Base-by-base conservation (phyloP, 2,888 invertebrate species). In the Priocnemis perturbator region DNA sequence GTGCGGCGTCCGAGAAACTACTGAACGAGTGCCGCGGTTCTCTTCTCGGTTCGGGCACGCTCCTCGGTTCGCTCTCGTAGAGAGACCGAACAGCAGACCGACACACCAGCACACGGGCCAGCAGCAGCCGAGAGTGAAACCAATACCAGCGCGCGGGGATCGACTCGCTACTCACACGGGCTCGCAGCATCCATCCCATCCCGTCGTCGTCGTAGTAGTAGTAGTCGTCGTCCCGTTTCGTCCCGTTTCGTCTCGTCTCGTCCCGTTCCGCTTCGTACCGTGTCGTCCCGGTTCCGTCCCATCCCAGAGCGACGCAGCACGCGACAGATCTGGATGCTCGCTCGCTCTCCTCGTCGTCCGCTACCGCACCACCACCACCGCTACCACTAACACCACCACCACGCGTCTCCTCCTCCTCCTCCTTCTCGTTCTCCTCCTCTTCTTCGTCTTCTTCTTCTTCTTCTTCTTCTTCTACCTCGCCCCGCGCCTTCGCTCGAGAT, bases 1-100 rank as follows among this genome's bases (percentile, higher is more conserved):
- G 86, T 86, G 83, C 87, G 87, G 85, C 87, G 87, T 86, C 87
- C 87, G 87, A 87, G 87, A 86, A 87, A 87, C 87, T 87, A 87
- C 87, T 87, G 87, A 87, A 86, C 87, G 85, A 86, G 83, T 86
- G 85, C 83, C 86, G 87, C 84, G 81, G 84, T 85, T 85, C 85
- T 86, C 84, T 86, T 86, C 84, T 82, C 81, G 85, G 84, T 84
- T 86, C 85, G 83, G 86, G 82, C 83, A 86, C 83, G 78, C 79
- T 79, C 78, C 77, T 80, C 80, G 76, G 76, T 78, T 83, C 81
- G 81, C 81, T 84, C 83, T 83, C 84, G 81, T 77, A 80, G 79
- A 84, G 81, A 79, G 81, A 81, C 77, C 67, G 77, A 76, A 76
- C 76, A 45, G 26, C 50, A n/a, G 60, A 1, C 53, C 80, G 78